Conservation (phyloP, 2,888 invertebrate species). For the Melipona beecheii region DNA sequence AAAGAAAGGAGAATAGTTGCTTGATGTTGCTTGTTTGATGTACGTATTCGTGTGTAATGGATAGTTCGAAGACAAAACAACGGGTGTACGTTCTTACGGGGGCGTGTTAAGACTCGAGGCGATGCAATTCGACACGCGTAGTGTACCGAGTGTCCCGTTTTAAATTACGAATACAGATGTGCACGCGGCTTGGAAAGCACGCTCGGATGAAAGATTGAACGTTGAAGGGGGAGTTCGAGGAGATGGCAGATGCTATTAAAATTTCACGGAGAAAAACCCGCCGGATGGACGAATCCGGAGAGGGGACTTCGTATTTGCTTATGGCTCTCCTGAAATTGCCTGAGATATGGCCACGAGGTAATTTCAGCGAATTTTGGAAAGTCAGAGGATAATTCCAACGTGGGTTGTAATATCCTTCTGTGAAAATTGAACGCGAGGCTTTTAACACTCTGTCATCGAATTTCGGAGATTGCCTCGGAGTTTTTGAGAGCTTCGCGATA, state of each 20-base stretch:
- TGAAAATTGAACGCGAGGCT: not conserved
- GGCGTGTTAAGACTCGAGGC: not conserved
- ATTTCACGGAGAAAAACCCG: conserved; percentile 7
- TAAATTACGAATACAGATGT: not conserved
- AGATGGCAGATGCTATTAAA: not conserved
- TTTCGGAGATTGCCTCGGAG: not conserved
- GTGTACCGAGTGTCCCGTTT: not conserved
- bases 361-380: not conserved
- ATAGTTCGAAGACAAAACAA: not conserved
- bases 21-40: conserved; percentile 1
- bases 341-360: not conserved
- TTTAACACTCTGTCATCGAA: not conserved
- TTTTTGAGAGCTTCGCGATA: not conserved
- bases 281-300: not conserved
- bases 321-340: not conserved
- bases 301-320: not conserved
- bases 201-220: not conserved
- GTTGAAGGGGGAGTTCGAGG: not conserved
- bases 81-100: not conserved
- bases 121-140: not conserved
- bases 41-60: not conserved
- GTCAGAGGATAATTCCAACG: not conserved
- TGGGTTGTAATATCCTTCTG: not conserved
- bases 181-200: not conserved
- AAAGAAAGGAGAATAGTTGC: not conserved